Base-by-base conservation (phyloP, 1,140 invertebrate genomes). In the Drosophila sp. region DNA sequence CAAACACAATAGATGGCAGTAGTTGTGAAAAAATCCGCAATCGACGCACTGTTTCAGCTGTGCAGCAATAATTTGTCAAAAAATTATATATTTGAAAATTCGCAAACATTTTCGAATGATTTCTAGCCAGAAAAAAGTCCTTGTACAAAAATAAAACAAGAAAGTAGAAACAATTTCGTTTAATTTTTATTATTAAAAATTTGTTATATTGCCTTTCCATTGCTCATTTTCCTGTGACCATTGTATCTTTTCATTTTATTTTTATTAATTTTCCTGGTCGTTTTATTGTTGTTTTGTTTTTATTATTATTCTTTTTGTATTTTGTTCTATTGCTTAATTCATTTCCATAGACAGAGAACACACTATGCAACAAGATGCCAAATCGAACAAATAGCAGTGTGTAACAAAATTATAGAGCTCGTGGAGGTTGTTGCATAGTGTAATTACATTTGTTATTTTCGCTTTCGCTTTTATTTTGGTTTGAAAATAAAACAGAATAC, bases 181-280 rank as follows among this genome's bases (percentile, higher is more conserved):
- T 72, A 82, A 72, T 87, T 87, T 86, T 82, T 87, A 82, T 86
- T 86, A 78, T 86, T 86, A 86, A 87, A 86, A 86, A 81, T 81
- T 73, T 82, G 63, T 86, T 86, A 86, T 86, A 82, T 86, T 86
- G 82, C 82, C 74, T 71, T 79, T 87, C 40, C 38, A 70, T 82
- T 87, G 73, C 72, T 80, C 72, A 51, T 86, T 64, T 58, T 27
- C 57, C 32, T 27, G 36, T 45, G 65, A 67, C 65, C 65, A 51
- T 34, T 21, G 34, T 3, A 5, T 38, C 9, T 76, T 43, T 16
- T 58, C 40, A 34, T 36, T 53, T 63, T 41, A 58, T 16, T 58
- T 21, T 63, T 18, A 32, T 43, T 61, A 40, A 34, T 36, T 54
- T 43, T 27, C 32, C 43, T 67, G 53, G 59, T 78, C 56, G 40